Percentiles rank a stretch among this genome's conserved stretches.
These are phyloP conservation scores for Gymnothorax javanicus DNA, from an alignment of 2,797 vertebrate species.

Conservation along the genomic window DNA sequence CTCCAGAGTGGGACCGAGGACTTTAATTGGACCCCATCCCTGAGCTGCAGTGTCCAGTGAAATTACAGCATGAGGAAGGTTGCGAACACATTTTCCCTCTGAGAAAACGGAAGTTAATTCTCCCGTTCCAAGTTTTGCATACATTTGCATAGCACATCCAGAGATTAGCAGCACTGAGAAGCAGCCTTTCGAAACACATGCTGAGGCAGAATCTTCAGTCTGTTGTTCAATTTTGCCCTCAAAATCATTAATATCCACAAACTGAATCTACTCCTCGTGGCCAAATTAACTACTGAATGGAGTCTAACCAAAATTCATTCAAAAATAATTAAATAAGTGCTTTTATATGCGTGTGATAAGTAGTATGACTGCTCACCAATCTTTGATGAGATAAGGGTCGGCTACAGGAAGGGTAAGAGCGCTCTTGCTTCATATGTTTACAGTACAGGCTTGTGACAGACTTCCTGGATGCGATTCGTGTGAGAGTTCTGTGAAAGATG, in stretches of 20 bases:
- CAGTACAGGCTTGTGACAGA: not conserved
- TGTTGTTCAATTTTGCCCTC: too few species aligned
- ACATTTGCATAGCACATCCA: not conserved
- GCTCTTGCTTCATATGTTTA: not conserved
- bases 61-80: constrained; percentile 44
- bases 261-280: not conserved
- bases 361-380: not conserved
- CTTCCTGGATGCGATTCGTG: not conserved
- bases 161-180: not conserved
- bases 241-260: not conserved
- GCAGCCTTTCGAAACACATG: not conserved
- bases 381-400: constrained; percentile 13
- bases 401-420: not conserved
- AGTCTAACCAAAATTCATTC: not conserved
- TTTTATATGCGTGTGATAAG: constrained; percentile 38
- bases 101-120: not conserved
- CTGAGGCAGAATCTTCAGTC: too few species aligned
- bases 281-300: too few species aligned
- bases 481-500: constrained; percentile 11
- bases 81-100: constrained; percentile 42
- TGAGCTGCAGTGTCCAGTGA: constrained; percentile 43
- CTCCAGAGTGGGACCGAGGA: constrained; percentile 38
- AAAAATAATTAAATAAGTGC: constrained; percentile 44
- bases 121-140: not conserved
- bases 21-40: constrained; percentile 51